Evolutionary conservation across 2,888 invertebrate species (phyloP).

Genomic region (Anthrax anthrax): DNA sequence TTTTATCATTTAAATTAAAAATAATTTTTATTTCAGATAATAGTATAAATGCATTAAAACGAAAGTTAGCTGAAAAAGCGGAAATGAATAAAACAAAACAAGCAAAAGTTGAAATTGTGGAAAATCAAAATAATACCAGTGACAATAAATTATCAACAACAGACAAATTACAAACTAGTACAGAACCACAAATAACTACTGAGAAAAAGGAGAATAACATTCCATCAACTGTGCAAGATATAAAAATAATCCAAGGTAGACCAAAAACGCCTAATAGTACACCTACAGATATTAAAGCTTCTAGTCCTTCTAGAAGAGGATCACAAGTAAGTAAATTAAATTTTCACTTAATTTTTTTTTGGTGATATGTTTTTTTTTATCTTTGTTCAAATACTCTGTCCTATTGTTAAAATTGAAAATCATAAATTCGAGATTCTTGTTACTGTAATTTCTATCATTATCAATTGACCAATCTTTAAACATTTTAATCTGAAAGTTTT

Average conservation of each 20-base stretch:
- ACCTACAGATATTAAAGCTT: conserved; percentile 1
- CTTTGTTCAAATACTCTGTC: too few relatives aligned
- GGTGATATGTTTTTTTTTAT: too few relatives aligned
- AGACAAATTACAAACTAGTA: neutral
- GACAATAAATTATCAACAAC: neutral
- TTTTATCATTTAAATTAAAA: neutral
- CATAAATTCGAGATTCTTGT: too few relatives aligned
- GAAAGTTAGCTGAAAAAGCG: conserved; percentile 19
- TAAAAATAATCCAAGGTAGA: conserved; percentile 3
- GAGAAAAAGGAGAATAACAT: neutral
- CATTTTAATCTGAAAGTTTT: too few relatives aligned
- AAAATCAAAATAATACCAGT: neutral
- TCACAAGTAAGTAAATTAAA: conserved; percentile 15
- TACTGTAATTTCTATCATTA: too few relatives aligned
- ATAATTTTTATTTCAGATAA: conserved; percentile 10
- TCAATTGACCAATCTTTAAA: too few relatives aligned
- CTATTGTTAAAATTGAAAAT: too few relatives aligned
- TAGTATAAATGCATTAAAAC: conserved; percentile 19
- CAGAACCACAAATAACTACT: neutral
- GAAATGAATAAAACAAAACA: conserved; percentile 18
- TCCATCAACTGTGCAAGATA: neutral
- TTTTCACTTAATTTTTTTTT: neutral
- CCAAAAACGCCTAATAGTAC: conserved; percentile 4
- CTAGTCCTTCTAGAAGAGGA: conserved; percentile 15
- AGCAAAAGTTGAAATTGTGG: conserved; percentile 11